Conservation (phyloP, 2,888 invertebrate species). For the Chelonus formosanus region DNA sequence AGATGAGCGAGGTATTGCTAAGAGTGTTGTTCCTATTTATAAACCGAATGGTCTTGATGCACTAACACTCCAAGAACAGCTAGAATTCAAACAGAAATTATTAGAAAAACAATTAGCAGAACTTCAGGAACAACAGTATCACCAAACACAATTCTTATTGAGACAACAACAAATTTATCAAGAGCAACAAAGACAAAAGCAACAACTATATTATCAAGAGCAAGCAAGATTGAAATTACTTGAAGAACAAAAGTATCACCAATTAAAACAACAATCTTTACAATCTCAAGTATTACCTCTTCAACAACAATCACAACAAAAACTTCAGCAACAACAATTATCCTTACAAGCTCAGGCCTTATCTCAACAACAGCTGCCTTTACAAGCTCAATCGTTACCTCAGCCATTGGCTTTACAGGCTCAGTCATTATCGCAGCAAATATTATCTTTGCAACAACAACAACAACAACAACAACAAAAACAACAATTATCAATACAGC, state of each 20-base stretch:
- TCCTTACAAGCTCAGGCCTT: slow-evolving; percentile 20
- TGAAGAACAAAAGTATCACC: slow-evolving; percentile 52
- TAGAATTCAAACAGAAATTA: slow-evolving; percentile 75
- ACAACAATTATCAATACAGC: slow-evolving; percentile 46
- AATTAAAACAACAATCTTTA: slow-evolving; percentile 43
- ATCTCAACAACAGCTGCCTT: slow-evolving; percentile 47
- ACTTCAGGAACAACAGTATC: slow-evolving; percentile 74
- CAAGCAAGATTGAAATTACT: slow-evolving; percentile 53
- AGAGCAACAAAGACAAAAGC: slow-evolving; percentile 64
- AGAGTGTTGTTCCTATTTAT: slow-evolving; percentile 79
- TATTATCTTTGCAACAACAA: slow-evolving; percentile 43
- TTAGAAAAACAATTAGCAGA: slow-evolving; percentile 76
- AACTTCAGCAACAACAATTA: slow-evolving; percentile 32
- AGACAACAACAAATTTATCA: slow-evolving; percentile 73
- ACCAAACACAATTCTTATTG: slow-evolving; percentile 74
- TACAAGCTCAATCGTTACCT: not conserved
- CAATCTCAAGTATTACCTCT: slow-evolving; percentile 44
- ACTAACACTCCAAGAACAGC: slow-evolving; percentile 61
- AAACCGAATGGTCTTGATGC: slow-evolving; percentile 65
- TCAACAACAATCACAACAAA: slow-evolving; percentile 44
- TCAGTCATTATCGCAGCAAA: slow-evolving; percentile 40
- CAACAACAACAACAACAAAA: slow-evolving; percentile 45
- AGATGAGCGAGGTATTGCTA: slow-evolving; percentile 80
- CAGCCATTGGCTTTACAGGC: slow-evolving; percentile 32
- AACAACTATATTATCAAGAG: slow-evolving; percentile 53